phyloP scores from a whole-genome alignment of 1,140 invertebrate genomes.

The Atopsyche davidsoni region DNA sequence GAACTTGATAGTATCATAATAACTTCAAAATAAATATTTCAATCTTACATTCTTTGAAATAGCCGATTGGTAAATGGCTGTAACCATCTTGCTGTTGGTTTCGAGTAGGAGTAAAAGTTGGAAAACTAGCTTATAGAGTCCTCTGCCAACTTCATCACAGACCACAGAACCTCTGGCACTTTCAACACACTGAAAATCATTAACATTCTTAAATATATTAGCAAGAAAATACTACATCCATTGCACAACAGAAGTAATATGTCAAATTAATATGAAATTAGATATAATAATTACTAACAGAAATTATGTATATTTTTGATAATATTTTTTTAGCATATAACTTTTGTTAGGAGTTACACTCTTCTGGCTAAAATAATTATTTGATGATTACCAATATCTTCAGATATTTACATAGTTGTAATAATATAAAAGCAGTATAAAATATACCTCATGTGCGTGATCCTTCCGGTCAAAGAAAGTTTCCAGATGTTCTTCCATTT shows the following conservation, averaged over 20 bases:
- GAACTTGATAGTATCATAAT: background rate
- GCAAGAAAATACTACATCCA: too few species aligned
- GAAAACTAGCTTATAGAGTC: conserved; percentile 89
- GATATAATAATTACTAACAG: too few species aligned
- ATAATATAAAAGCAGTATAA: too few species aligned
- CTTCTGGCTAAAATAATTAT: conserved; percentile 1
- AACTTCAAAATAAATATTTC: background rate
- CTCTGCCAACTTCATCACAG: conserved; percentile 56
- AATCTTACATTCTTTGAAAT: conserved; percentile 39
- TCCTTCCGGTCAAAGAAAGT: conserved; percentile 90
- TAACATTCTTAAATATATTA: conserved; percentile 13
- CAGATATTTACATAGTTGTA: too few species aligned
- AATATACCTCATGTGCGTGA: conserved; percentile 75
- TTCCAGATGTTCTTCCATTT: conserved; percentile 91
- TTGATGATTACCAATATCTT: too few species aligned
- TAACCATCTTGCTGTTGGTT: conserved; percentile 84
- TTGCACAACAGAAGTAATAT: too few species aligned
- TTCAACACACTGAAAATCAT: conserved; percentile 61
- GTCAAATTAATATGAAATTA: too few species aligned
- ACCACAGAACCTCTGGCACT: conserved; percentile 26
- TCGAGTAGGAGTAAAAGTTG: conserved; percentile 87
- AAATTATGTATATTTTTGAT: too few species aligned
- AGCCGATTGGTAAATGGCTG: conserved; percentile 47
- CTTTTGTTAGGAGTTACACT: too few species aligned
- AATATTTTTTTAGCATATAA: too few species aligned